Base-by-base conservation (phyloP, 53 echinoderm and acorn worm genomes). In the Stichopus horrens region DNA sequence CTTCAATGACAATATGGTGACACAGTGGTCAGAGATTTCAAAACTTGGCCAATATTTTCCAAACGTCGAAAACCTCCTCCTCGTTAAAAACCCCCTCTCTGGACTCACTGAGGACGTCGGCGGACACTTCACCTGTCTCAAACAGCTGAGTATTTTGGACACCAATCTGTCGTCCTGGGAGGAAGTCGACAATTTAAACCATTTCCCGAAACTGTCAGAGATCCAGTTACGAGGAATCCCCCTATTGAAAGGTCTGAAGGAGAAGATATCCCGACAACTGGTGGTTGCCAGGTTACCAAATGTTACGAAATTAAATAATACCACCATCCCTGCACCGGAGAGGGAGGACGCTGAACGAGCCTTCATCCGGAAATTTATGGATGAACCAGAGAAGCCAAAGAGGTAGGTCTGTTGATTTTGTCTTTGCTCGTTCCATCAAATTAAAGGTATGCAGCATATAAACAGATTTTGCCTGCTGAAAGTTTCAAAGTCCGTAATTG, bases 1-100 rank as follows among this genome's bases (percentile, higher is more conserved):
- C 76, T 98, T 95, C 92, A 98, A 96, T 84, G 91, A 91, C 68
- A 98, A 96, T 74, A 80, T 89, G 53, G 88, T 98, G 23, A 78
- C 88, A 51, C 57, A 89, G 6, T 98, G 92, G 92, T 68, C 86
- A 7, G 92, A 98, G 14, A 76, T 96, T 1, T 37, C 83, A 7
- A 93, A 92, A 37, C 95, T 98, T 9, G 93, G 98, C 2, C 54
- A 37, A 55, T 87, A 84, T 52, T 96, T 98, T 75, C 95, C 98
- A 8, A 86, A 77, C 71, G 88, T 98, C 22, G 88, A 93, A 71
- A 74, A 84, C 57, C 90, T 98, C 55, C 83, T 86, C 73, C 60
- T 96, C 11, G 77, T 95, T 37, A 92, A 91, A 55, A 96, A 96
- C 89, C 80, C 81, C 37, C 75, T 98, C 23, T 79, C 66, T 4